These are phyloP conservation scores for Apodemia zela DNA, from an alignment of 2,888 invertebrate species.

Conservation along the genomic window DNA sequence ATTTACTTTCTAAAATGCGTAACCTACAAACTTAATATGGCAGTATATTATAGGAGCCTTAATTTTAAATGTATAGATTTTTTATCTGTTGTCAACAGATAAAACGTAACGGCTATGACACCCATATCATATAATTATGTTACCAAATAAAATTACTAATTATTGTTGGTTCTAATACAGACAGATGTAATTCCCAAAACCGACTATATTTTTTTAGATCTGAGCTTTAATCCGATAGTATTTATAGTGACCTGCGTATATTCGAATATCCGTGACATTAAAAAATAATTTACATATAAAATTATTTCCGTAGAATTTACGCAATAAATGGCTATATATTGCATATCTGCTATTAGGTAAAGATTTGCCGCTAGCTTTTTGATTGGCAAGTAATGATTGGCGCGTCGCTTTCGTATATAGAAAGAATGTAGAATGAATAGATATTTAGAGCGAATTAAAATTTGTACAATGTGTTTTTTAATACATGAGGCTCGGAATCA, in stretches of 20 bases:
- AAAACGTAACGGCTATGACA: neutral
- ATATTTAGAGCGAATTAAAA: conserved; percentile 4
- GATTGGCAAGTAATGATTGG: conserved; percentile 44
- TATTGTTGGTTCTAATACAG: neutral
- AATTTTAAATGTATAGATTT: neutral
- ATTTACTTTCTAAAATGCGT: neutral
- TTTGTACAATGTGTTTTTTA: neutral
- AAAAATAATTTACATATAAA: neutral
- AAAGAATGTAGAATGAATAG: conserved; percentile 16
- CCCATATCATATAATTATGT: neutral
- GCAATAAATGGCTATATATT: conserved; percentile 50
- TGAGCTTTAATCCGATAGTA: neutral
- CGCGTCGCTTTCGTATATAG: conserved; percentile 45
- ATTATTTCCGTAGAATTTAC: conserved; percentile 49
- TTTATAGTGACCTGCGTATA: neutral
- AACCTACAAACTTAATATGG: neutral
- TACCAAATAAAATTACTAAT: too few species aligned
- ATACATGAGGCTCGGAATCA: neutral
- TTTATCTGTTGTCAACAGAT: neutral
- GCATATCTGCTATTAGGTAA: conserved; percentile 42
- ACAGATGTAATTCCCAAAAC: neutral
- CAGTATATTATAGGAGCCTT: neutral
- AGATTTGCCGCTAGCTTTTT: conserved; percentile 55
- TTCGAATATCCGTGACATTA: neutral
- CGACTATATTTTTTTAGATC: neutral